Evolutionary conservation across 2,797 vertebrate species (phyloP).

Genomic region (Sebastes itinus): DNA sequence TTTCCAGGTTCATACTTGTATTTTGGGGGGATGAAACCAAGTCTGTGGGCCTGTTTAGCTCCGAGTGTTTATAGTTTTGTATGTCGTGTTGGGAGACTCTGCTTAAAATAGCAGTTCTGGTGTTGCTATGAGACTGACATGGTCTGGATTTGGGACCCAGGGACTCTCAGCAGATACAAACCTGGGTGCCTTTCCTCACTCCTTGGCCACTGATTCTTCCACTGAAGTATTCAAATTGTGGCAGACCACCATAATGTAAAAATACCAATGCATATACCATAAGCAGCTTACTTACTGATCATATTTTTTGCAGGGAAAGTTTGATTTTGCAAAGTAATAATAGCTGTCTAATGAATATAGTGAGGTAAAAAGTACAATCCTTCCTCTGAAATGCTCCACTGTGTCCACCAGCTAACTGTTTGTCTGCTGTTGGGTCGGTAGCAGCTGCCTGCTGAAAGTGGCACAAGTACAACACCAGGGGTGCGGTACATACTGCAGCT

Average conservation of each 20-base stretch:
- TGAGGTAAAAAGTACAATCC: not conserved
- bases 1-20: too few species aligned
- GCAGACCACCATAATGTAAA: not conserved
- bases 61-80: conserved; percentile 53
- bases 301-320: not conserved
- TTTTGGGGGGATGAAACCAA: not conserved
- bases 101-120: conserved; percentile 66
- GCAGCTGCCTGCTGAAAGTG: not conserved
- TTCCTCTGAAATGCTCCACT: not conserved
- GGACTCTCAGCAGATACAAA: not conserved
- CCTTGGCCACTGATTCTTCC: not conserved
- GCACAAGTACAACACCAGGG: not conserved
- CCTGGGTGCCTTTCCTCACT: not conserved
- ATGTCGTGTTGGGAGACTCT: conserved; percentile 50
- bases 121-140: conserved; percentile 23
- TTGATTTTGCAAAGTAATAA: not conserved
- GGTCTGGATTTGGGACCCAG: conserved; percentile 21
- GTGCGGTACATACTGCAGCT: too few species aligned
- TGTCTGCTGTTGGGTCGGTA: not conserved
- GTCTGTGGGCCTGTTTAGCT: not conserved
- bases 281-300: too few species aligned
- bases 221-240: not conserved
- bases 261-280: not conserved
- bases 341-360: not conserved
- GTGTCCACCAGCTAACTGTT: not conserved